Evolutionary conservation across 2,113 vertebrate species (phyloP).

Genomic region (Ramphastos sulfuratus): DNA sequence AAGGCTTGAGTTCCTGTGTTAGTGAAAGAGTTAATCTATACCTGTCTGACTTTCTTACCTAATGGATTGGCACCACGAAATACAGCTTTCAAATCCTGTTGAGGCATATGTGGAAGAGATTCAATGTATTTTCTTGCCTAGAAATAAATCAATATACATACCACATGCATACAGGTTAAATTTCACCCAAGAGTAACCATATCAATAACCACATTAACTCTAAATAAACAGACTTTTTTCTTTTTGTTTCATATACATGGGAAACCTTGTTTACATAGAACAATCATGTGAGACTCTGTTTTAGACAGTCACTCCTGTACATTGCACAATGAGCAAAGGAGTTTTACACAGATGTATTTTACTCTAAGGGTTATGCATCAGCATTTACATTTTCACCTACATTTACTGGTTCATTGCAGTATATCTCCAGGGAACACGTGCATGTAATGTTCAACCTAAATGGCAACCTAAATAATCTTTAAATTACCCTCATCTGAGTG

Average conservation of each 20-base stretch:
- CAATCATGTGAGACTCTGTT: background rate
- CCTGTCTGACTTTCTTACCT: conserved; percentile 78
- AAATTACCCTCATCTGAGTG: background rate
- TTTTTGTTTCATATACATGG: background rate
- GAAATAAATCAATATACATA: conserved; percentile 17
- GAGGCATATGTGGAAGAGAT: conserved; percentile 96
- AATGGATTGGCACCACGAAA: conserved; percentile 93
- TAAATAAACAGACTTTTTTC: background rate
- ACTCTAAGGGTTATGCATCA: background rate
- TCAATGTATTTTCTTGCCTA: conserved; percentile 98
- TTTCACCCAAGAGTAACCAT: background rate
- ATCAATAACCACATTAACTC: background rate
- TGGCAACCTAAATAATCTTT: background rate
- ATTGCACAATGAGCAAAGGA: background rate
- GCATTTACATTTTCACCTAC: background rate
- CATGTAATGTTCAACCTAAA: background rate
- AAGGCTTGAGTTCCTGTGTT: background rate
- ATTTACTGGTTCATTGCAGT: background rate
- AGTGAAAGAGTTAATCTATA: background rate
- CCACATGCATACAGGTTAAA: background rate
- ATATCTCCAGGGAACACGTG: background rate
- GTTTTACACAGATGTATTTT: background rate
- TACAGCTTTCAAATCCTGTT: conserved; percentile 92
- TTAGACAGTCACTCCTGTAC: background rate
- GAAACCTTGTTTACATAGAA: background rate